phyloP scores from a whole-genome alignment of 2,888 invertebrate species.

The Leucophenga maculata region DNA sequence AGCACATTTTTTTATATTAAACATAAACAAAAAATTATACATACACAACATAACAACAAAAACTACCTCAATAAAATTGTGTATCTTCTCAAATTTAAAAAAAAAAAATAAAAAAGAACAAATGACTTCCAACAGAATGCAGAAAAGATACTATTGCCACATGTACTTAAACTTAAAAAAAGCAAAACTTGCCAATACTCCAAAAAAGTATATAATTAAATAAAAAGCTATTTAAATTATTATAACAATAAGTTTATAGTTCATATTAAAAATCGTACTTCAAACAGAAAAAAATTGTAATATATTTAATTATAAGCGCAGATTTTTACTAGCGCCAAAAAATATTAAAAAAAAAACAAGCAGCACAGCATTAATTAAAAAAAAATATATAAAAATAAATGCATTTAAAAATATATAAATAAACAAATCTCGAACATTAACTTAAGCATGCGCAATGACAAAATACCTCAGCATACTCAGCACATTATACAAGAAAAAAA shows the following conservation, averaged over 20 bases:
- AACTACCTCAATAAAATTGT: conserved; percentile 6
- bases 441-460: conserved; percentile 36
- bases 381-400: conserved; percentile 1
- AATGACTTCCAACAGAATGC: conserved; percentile 19
- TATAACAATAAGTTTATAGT: conserved; percentile 1
- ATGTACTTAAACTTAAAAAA: conserved; percentile 21
- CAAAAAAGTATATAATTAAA: conserved; percentile 9
- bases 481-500: conserved; percentile 25
- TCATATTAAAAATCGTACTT: neutral
- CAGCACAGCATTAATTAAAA: conserved; percentile 13
- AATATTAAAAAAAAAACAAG: conserved; percentile 28
- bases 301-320: conserved; percentile 9
- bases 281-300: conserved; percentile 9
- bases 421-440: conserved; percentile 37
- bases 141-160: neutral
- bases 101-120: neutral
- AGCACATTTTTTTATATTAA: conserved; percentile 10
- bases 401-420: conserved; percentile 19
- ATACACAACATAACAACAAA: conserved; percentile 6
- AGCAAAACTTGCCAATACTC: conserved; percentile 22
- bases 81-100: conserved; percentile 14
- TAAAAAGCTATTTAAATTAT: conserved; percentile 8
- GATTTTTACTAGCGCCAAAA: neutral
- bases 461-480: conserved; percentile 61
- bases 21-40: conserved; percentile 8